Percentiles rank a stretch among this genome's conserved stretches.
Evolutionary conservation across 2,797 vertebrate species (phyloP).

Genomic region (Columba guinea): DNA sequence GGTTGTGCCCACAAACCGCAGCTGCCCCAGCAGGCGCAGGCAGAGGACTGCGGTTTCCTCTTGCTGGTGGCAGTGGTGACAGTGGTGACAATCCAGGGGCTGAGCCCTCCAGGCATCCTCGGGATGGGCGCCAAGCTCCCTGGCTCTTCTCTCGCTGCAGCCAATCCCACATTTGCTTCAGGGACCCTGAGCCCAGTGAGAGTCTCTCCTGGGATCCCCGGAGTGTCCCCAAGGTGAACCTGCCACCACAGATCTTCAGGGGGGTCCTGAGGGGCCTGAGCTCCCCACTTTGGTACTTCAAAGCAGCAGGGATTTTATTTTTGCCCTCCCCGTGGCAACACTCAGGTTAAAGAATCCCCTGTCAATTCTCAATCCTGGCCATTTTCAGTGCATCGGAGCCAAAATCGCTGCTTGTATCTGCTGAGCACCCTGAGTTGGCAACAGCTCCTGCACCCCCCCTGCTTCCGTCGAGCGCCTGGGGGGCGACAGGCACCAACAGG

Average conservation of each 20-base stretch:
- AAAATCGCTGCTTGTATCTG: neutral
- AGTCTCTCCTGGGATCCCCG: neutral
- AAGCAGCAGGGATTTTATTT: neutral
- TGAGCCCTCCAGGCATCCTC: accelerated
- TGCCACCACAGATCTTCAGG: accelerated
- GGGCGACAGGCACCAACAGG: neutral
- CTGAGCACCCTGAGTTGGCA: neutral
- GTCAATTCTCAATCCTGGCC: accelerated
- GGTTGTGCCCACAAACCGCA: neutral
- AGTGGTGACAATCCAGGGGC: neutral
- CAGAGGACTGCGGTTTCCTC: neutral
- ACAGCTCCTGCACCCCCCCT: neutral
- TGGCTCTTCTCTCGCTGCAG: accelerated
- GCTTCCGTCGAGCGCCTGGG: neutral
- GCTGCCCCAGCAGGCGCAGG: accelerated
- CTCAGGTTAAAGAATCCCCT: neutral
- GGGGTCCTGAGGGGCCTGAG: accelerated
- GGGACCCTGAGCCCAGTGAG: neutral
- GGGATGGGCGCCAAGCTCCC: neutral
- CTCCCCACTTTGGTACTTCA: neutral
- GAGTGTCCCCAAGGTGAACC: neutral
- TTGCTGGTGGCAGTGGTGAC: neutral
- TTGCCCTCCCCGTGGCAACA: neutral
- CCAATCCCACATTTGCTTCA: neutral
- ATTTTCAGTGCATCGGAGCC: neutral